These are phyloP conservation scores for Seladonia tumulorum DNA, from an alignment of 2,888 invertebrate species.

Conservation along the genomic window DNA sequence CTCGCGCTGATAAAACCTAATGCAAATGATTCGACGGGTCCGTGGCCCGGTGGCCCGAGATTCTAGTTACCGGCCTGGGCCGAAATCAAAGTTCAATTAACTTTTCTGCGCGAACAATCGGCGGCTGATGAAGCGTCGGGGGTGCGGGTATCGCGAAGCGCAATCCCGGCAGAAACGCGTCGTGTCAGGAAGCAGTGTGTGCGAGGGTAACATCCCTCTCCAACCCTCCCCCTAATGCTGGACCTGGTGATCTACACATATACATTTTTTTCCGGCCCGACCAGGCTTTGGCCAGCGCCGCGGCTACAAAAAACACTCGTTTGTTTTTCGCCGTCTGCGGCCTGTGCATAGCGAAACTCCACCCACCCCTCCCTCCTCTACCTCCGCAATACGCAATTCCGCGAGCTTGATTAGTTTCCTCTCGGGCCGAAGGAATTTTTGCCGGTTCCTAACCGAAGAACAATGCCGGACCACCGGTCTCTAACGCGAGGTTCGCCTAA, in stretches of 20 bases:
- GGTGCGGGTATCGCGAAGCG: constrained; percentile 70
- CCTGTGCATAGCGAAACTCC: constrained; percentile 55
- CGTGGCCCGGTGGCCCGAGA: constrained; percentile 54
- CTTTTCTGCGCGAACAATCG: constrained; percentile 78
- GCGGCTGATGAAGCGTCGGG: constrained; percentile 76
- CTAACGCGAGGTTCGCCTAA: background rate
- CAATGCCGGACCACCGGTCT: background rate
- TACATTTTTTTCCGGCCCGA: constrained; percentile 50
- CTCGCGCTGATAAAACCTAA: constrained; percentile 70
- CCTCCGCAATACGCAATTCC: constrained; percentile 58
- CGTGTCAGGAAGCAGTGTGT: constrained; percentile 44
- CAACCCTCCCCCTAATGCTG: background rate
- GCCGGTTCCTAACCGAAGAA: background rate
- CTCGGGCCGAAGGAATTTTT: constrained; percentile 51
- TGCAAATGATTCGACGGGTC: constrained; percentile 73
- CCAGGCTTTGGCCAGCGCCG: constrained; percentile 9
- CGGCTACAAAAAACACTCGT: constrained; percentile 60
- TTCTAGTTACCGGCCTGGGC: constrained; percentile 73
- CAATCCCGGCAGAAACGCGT: constrained; percentile 68
- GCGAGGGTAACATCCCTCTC: constrained; percentile 36
- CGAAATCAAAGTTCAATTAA: constrained; percentile 81
- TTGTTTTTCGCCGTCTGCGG: constrained; percentile 66
- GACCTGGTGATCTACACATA: constrained; percentile 9
- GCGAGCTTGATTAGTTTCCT: constrained; percentile 69
- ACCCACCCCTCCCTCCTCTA: constrained; percentile 29